These are phyloP conservation scores for Drosophila hydei DNA, from an alignment of 1,140 invertebrate genomes.

Conservation along the genomic window DNA sequence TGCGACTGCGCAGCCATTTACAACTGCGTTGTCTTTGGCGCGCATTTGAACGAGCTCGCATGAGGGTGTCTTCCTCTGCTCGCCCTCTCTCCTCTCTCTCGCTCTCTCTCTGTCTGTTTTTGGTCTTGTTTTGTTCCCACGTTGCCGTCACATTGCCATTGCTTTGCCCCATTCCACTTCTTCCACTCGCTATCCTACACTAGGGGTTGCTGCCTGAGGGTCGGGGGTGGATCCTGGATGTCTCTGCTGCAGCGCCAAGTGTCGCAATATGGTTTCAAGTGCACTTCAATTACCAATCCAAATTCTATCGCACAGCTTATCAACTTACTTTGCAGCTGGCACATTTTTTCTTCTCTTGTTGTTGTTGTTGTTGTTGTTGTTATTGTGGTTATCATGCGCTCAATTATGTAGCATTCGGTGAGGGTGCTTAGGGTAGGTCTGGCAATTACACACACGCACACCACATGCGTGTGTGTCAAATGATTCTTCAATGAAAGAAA, in stretches of 20 bases:
- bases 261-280: conserved; percentile 80
- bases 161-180: not conserved
- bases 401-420: conserved; percentile 34
- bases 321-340: conserved; percentile 35
- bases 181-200: not conserved
- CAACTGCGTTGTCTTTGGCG: conserved; percentile 54
- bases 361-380: conserved; percentile 10
- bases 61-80: conserved; percentile 60
- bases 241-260: conserved; percentile 50
- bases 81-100: conserved; percentile 1
- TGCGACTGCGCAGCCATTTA: conserved; percentile 55
- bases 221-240: conserved; percentile 43
- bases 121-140: conserved; percentile 19
- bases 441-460: not conserved
- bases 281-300: conserved; percentile 69
- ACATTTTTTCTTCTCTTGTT: conserved; percentile 22
- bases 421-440: conserved; percentile 40
- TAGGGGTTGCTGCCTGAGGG: conserved; percentile 23
- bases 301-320: conserved; percentile 17
- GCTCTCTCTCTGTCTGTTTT: not conserved
- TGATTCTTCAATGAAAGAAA: conserved; percentile 30
- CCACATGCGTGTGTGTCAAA: conserved; percentile 18
- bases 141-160: not conserved
- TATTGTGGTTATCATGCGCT: conserved; percentile 48
- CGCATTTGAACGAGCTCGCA: conserved; percentile 59